Conservation (phyloP, 1,140 invertebrate genomes). For the Diachasmimorpha longicaudata region DNA sequence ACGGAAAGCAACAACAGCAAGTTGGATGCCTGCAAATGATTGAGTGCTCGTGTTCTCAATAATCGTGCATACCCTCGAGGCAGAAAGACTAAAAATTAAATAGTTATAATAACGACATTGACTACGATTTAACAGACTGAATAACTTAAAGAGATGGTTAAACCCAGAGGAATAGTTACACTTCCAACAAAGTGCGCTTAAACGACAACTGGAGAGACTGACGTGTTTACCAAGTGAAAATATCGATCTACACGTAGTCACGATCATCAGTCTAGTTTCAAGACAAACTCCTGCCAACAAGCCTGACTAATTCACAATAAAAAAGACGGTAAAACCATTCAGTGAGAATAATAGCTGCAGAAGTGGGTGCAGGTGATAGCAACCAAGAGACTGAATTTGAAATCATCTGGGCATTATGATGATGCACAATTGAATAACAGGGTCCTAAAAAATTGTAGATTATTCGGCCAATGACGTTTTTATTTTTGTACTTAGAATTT, state of each 20-base stretch:
- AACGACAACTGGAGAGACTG: not conserved
- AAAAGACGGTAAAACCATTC: not conserved
- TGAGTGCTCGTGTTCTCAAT: not conserved
- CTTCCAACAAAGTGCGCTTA: slow-evolving; percentile 3
- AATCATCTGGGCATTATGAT: slow-evolving; percentile 1
- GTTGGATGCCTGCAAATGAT: not conserved
- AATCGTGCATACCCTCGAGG: not conserved
- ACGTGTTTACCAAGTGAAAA: not conserved
- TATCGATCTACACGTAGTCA: not conserved
- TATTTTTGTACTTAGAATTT: slow-evolving; percentile 2
- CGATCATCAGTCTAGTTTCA: not conserved
- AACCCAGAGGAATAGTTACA: too few relatives aligned
- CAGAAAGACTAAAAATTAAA: not conserved
- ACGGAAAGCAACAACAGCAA: not conserved
- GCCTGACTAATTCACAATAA: not conserved
- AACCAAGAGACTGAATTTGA: slow-evolving; percentile 33
- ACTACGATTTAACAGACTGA: not conserved
- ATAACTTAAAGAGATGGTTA: not conserved
- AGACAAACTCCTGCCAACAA: not conserved
- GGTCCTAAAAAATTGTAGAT: not conserved
- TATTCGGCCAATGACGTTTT: not conserved
- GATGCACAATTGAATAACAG: not conserved
- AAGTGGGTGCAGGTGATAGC: slow-evolving; percentile 6
- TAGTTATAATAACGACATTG: not conserved
- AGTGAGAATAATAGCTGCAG: not conserved